Conservation (phyloP, 1,140 invertebrate genomes). For the Adoxophyes honmai region DNA sequence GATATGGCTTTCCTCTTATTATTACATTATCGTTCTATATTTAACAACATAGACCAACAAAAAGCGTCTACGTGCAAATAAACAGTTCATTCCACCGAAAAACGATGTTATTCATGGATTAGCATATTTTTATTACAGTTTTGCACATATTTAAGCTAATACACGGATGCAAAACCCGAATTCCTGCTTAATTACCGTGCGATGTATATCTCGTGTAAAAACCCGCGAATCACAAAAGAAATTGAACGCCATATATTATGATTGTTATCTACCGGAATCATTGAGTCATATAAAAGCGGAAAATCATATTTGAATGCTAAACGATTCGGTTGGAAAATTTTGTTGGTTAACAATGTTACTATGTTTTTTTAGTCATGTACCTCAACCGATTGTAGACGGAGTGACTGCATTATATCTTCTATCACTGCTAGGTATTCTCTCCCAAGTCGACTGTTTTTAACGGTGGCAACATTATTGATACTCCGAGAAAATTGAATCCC, state of each 20-base stretch:
- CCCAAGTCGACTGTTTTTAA: too few relatives aligned
- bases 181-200: constrained; percentile 7
- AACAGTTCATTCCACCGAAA: not conserved
- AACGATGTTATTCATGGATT: not conserved
- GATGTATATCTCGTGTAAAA: not conserved
- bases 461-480: too few relatives aligned
- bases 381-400: too few relatives aligned
- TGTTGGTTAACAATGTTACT: too few relatives aligned
- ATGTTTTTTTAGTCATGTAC: too few relatives aligned
- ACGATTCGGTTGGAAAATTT: not conserved
- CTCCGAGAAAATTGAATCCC: too few relatives aligned
- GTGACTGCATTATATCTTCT: too few relatives aligned
- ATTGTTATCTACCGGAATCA: constrained; percentile 8
- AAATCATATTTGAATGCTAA: not conserved
- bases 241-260: not conserved
- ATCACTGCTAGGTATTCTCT: too few relatives aligned
- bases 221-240: not conserved
- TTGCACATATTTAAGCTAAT: not conserved
- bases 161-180: not conserved
- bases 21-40: too few relatives aligned
- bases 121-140: not conserved
- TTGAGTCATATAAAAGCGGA: not conserved
- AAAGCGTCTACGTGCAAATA: not conserved
- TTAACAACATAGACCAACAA: not conserved
- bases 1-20: too few relatives aligned